Base-by-base conservation (phyloP, 2,888 invertebrate species). In the Gymnocheta viridis region DNA sequence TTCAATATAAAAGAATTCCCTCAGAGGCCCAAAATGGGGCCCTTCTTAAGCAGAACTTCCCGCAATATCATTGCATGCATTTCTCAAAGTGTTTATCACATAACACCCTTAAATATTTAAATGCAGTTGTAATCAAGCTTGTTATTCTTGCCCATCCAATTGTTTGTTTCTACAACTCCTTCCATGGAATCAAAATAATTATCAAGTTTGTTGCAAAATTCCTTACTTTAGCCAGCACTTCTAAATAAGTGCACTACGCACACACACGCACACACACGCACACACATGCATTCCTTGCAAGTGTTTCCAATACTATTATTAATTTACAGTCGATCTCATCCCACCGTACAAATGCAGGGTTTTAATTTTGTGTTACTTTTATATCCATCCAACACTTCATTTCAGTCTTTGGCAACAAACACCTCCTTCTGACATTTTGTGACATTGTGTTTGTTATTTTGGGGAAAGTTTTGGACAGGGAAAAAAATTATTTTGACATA, bases 401-500 rank as follows among this genome's bases (percentile, higher is more conserved):
- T 49, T 49, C 0, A 49, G 67, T 19, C 67, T 69, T 41, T 49
- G 27, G 35, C 27, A 47, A 14, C 69, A 82, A n/a, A 70, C 74
- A 76, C 81, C 69, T 82, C 44, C 83, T 29, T 74, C 60, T 80
- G 82, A 64, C 72, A 83, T 77, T 85, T 78, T 78, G 79, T 72
- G 74, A 78, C 80, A 77, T 72, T 82, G 38, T 85, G 78, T 70
- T 81, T 86, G 82, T 72, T 81, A 72, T 58, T 67, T 60, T 56
- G 19, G 9, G 17, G 32, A n/a, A 41, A 49, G n/a, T 44, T 79
- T 74, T 79, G 83, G 69, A 79, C 74, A 70, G 76, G 56, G 64
- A 70, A 74, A 69, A 73, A 73, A 84, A 73, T 85, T 86, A 86
- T 77, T 79, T 81, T 87, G 88, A 89, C 86, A 78, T 84, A 82